These are phyloP conservation scores for Aplysina aerophoba DNA, from an alignment of 37 sponge, comb jelly and placozoan genomes.

Conservation along the genomic window DNA sequence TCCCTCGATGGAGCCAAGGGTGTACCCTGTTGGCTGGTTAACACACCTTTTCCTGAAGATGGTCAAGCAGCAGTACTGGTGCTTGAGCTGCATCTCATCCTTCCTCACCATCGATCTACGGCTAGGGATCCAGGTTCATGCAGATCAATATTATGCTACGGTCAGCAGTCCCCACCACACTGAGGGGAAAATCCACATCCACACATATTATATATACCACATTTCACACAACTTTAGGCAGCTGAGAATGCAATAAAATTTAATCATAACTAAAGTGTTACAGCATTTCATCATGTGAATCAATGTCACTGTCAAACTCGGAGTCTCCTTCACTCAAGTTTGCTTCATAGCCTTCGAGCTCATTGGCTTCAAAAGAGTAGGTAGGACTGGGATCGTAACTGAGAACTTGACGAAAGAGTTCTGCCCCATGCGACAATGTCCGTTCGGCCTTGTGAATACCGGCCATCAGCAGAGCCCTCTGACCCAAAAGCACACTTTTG, in stretches of 20 bases:
- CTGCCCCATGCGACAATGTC: not conserved
- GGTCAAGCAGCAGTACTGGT: constrained; percentile 88
- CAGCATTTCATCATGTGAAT: no score
- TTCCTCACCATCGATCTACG: constrained; percentile 63
- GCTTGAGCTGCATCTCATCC: constrained; percentile 90
- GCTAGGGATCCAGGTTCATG: constrained; percentile 75
- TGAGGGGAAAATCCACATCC: constrained; percentile 86
- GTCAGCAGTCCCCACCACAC: constrained; percentile 84
- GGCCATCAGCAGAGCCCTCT: not conserved
- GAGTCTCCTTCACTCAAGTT: not conserved
- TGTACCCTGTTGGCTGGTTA: constrained; percentile 89
- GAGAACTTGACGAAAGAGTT: not conserved
- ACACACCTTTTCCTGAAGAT: constrained; percentile 91
- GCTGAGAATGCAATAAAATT: no score
- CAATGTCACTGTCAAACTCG: not conserved
- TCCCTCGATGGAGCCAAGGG: constrained; percentile 95
- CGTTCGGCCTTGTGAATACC: not conserved
- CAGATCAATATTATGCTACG: constrained; percentile 67
- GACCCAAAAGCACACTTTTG: not conserved
- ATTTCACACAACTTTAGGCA: no score
- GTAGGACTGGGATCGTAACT: not conserved
- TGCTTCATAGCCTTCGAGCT: not conserved
- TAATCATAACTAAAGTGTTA: no score
- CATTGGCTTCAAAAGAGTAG: not conserved
- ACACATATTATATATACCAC: no score